Conservation (phyloP, 2,113 vertebrate genomes). For the Pollimyrus isidori region DNA sequence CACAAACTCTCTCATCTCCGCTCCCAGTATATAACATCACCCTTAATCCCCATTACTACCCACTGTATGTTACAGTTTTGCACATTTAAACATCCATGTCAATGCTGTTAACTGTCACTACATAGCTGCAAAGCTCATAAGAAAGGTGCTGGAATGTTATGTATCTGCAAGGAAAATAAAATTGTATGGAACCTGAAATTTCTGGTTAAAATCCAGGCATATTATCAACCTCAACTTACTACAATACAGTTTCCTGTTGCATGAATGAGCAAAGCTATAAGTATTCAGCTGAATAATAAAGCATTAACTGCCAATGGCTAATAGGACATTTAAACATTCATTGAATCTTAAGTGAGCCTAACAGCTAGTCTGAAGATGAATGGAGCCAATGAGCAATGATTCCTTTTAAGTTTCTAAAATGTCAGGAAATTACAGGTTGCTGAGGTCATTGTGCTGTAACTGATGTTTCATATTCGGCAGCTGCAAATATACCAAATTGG, state of each 20-base stretch:
- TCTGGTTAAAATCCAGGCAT: not conserved
- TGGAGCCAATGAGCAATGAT: not conserved
- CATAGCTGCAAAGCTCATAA: not conserved
- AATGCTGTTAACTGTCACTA: not conserved
- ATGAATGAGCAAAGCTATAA: not conserved
- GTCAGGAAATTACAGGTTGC: constrained; percentile 35
- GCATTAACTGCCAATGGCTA: not conserved
- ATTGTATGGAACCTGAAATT: not conserved
- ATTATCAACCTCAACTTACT: not conserved
- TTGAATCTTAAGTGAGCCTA: not conserved
- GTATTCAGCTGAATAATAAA: not conserved
- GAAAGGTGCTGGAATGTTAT: not conserved
- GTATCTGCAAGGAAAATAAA: not conserved
- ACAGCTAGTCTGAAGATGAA: not conserved
- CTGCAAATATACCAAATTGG: not conserved
- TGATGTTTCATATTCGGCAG: not conserved
- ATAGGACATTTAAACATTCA: not conserved
- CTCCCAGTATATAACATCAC: not conserved
- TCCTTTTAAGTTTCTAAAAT: not conserved
- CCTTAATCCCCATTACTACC: not conserved
- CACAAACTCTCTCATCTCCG: not conserved
- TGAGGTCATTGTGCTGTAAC: not conserved
- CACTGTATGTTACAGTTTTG: not conserved
- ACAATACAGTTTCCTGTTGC: not conserved
- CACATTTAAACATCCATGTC: not conserved